These are phyloP conservation scores for Chionodraco myersi DNA, from an alignment of 2,113 vertebrate genomes.

Conservation along the genomic window DNA sequence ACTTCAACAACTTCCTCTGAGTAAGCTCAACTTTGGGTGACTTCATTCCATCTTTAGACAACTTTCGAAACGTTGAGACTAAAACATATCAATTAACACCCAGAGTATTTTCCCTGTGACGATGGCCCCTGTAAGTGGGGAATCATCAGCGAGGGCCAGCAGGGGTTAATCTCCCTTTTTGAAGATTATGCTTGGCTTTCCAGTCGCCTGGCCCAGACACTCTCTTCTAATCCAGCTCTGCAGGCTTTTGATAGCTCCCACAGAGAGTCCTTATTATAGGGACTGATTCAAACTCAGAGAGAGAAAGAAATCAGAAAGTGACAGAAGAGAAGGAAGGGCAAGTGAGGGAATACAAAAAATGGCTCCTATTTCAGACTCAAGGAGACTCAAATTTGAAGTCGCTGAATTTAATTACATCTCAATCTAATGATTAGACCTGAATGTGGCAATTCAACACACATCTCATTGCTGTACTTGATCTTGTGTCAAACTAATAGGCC, in stretches of 20 bases:
- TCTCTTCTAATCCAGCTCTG: constrained; percentile 71
- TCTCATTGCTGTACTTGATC: background rate
- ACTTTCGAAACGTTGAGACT: constrained; percentile 32
- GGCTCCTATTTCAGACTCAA: constrained; percentile 13
- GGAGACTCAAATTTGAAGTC: constrained; percentile 26
- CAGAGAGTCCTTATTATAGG: constrained; percentile 59
- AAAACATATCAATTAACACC: constrained; percentile 68
- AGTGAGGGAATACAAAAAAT: constrained; percentile 42
- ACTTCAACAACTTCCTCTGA: constrained; percentile 41
- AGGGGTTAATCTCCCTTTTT: constrained; percentile 72
- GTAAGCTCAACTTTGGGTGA: constrained; percentile 23
- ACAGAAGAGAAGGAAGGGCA: constrained; percentile 32
- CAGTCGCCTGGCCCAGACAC: constrained; percentile 55
- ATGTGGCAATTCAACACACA: constrained; percentile 16
- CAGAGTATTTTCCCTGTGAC: constrained; percentile 19
- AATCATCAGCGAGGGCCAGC: constrained; percentile 43
- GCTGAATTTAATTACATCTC: constrained; percentile 34
- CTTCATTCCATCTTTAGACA: constrained; percentile 49
- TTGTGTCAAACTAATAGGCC: background rate
- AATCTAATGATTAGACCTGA: constrained; percentile 28
- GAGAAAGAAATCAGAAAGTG: constrained; percentile 26
- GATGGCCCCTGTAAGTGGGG: constrained; percentile 48
- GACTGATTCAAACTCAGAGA: constrained; percentile 52
- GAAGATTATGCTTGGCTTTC: constrained; percentile 73
- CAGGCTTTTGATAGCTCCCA: constrained; percentile 69